phyloP scores from a whole-genome alignment of 2,888 invertebrate genomes.

The Vandiemenella viatica region DNA sequence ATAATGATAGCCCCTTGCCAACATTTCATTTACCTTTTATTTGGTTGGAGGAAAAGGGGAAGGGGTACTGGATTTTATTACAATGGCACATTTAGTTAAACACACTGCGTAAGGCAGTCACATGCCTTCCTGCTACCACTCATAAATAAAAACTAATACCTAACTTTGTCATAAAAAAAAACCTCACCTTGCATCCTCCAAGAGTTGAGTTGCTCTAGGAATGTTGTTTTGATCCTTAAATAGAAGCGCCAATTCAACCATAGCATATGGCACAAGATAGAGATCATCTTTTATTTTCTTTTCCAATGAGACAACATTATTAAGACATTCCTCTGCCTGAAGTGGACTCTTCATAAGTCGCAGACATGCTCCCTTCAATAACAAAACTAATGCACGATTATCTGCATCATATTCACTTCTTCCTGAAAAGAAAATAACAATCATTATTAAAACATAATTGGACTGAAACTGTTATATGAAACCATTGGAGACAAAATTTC shows the following conservation, averaged over 20 bases:
- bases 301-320: slow-evolving; percentile 45
- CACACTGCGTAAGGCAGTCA: too few relatives aligned
- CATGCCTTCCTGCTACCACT: too few relatives aligned
- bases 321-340: slow-evolving; percentile 61
- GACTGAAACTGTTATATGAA: not conserved
- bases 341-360: slow-evolving; percentile 60
- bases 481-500: too few relatives aligned
- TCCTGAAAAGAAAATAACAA: slow-evolving; percentile 8
- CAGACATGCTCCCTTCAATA: slow-evolving; percentile 72
- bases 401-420: slow-evolving; percentile 43
- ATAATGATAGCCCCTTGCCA: too few relatives aligned
- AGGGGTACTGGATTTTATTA: too few relatives aligned
- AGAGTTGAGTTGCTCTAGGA: slow-evolving; percentile 48
- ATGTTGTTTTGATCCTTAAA: slow-evolving; percentile 52
- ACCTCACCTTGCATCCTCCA: slow-evolving; percentile 70
- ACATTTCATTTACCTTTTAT: too few relatives aligned
- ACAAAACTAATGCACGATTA: slow-evolving; percentile 56
- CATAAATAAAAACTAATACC: too few relatives aligned
- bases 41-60: too few relatives aligned
- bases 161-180: not conserved
- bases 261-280: slow-evolving; percentile 72
- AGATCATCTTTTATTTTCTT: slow-evolving; percentile 64
- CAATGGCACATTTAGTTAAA: not conserved
- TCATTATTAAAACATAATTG: slow-evolving; percentile 18
- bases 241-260: slow-evolving; percentile 71